A percentile compares a stretch with the other conserved stretches of the same genome.
phyloP scores from a whole-genome alignment of 2,113 vertebrate species.

The Brachypteracias leptosomus region DNA sequence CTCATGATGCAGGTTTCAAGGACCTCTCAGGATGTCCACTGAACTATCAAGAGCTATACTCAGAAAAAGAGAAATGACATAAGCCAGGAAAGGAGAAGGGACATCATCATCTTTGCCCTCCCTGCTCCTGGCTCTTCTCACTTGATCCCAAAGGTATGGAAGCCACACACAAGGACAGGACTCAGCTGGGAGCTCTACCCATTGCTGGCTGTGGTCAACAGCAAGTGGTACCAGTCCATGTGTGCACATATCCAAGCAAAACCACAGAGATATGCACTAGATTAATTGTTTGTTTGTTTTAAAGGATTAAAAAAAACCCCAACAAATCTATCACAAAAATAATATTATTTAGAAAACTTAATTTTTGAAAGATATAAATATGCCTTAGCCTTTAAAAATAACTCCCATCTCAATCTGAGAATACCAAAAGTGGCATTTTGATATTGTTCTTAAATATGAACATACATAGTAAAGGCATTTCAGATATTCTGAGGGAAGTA shows the following conservation, averaged over 20 bases:
- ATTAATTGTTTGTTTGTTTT: neutral
- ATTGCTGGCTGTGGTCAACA: neutral
- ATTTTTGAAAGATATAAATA: neutral
- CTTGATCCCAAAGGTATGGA: neutral
- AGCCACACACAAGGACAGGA: neutral
- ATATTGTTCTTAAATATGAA: neutral
- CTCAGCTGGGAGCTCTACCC: neutral
- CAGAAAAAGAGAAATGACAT: neutral
- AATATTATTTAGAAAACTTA: neutral
- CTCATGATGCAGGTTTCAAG: neutral
- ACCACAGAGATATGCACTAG: neutral
- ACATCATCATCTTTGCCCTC: neutral
- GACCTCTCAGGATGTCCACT: neutral
- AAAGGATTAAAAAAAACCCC: neutral
- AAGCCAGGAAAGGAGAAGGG: neutral
- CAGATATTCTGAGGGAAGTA: neutral
- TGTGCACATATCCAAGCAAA: neutral
- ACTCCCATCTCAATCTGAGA: neutral
- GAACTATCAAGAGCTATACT: neutral
- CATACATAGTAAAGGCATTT: neutral
- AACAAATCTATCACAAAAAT: fast-evolving
- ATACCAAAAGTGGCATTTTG: neutral
- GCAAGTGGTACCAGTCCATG: neutral
- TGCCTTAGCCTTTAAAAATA: neutral
- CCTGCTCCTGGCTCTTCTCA: neutral